These are phyloP conservation scores for Felis chaus DNA, from an alignment of 2,113 vertebrate genomes.

Conservation along the genomic window DNA sequence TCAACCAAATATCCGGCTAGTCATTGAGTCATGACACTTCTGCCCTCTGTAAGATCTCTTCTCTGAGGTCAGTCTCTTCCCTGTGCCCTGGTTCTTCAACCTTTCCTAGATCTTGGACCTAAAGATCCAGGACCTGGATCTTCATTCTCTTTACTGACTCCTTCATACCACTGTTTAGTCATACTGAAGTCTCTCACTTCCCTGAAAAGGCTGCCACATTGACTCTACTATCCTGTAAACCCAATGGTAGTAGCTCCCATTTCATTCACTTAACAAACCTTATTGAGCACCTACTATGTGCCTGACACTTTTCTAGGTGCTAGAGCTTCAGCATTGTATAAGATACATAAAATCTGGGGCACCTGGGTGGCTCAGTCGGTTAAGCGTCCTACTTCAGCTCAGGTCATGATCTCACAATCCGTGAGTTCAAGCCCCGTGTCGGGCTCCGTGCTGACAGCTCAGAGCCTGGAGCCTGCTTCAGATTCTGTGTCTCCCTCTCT, in stretches of 20 bases:
- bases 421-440: too few relatives aligned
- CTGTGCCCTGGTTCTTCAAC: not conserved
- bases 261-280: not conserved
- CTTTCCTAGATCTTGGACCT: not conserved
- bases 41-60: not conserved
- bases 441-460: too few relatives aligned
- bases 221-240: not conserved
- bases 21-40: not conserved
- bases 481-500: too few relatives aligned
- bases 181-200: not conserved
- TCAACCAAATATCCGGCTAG: not conserved
- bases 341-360: not conserved
- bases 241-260: not conserved
- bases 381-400: too few relatives aligned
- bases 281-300: not conserved
- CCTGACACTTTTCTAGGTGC: not conserved
- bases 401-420: too few relatives aligned
- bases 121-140: not conserved
- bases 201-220: not conserved
- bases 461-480: too few relatives aligned
- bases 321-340: not conserved
- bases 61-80: not conserved
- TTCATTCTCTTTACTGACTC: not conserved
- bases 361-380: too few relatives aligned
- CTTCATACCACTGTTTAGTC: not conserved